These are phyloP conservation scores for Prunella himalayana DNA, from an alignment of 2,113 vertebrate genomes.

Conservation along the genomic window DNA sequence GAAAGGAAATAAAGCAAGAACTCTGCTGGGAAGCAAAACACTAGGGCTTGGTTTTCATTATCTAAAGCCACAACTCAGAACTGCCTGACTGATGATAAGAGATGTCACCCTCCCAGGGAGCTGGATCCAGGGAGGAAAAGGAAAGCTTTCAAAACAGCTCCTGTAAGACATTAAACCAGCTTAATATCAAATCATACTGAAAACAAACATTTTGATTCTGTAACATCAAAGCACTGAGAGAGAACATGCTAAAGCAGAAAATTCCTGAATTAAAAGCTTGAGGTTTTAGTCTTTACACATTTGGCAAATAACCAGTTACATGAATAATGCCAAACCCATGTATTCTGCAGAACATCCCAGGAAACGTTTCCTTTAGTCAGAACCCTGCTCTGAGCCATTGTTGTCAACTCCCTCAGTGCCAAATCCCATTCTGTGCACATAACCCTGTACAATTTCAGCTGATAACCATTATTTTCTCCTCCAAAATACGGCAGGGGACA, in stretches of 20 bases:
- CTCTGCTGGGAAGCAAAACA: background rate
- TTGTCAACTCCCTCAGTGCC: background rate
- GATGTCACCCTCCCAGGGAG: background rate
- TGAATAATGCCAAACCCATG: background rate
- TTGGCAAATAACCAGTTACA: background rate
- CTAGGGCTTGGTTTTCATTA: background rate
- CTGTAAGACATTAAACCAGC: background rate
- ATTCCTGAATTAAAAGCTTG: background rate
- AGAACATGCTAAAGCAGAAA: background rate
- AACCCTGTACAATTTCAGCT: background rate
- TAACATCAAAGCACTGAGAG: background rate
- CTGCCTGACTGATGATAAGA: background rate
- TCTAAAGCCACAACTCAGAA: background rate
- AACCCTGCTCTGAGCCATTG: background rate
- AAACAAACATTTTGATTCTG: slow-evolving; percentile 11
- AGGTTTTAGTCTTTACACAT: background rate
- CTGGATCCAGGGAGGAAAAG: background rate
- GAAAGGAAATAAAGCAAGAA: slow-evolving; percentile 20
- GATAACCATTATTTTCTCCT: background rate
- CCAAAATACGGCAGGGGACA: background rate
- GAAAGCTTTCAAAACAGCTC: background rate
- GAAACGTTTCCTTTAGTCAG: background rate
- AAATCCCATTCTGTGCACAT: background rate
- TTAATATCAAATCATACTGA: slow-evolving; percentile 13
- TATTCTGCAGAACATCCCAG: background rate